Percentiles rank a stretch among this genome's conserved stretches.
phyloP scores from a whole-genome alignment of 2,113 vertebrate species.

The Drymodes brunneopygia region DNA sequence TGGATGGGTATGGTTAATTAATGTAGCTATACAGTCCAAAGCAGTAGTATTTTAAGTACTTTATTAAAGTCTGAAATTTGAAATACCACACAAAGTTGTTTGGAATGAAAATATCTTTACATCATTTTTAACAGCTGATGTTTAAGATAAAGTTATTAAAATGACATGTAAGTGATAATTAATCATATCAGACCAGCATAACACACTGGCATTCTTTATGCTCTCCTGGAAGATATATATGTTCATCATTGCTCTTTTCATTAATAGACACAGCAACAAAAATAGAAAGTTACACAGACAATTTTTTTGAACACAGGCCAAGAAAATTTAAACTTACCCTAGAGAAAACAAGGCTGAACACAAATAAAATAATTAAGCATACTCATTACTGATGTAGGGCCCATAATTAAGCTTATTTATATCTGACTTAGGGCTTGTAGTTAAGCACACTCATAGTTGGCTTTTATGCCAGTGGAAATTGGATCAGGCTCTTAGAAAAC shows the following conservation, averaged over 20 bases:
- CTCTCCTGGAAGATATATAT: neutral
- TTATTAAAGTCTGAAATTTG: neutral
- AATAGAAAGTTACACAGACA: neutral
- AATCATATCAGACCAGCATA: neutral
- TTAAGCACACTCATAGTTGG: neutral
- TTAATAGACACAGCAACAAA: neutral
- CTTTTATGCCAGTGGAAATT: neutral
- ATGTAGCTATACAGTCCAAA: neutral
- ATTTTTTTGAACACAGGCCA: neutral
- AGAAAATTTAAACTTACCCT: neutral
- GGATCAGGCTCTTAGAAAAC: neutral
- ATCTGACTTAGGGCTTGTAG: neutral
- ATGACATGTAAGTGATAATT: neutral
- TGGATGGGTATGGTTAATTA: neutral
- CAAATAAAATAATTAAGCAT: constrained; percentile 16
- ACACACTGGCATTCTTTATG: neutral
- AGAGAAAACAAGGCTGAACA: neutral
- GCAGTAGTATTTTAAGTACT: neutral
- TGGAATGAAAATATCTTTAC: neutral
- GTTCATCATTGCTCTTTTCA: neutral
- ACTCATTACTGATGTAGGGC: neutral
- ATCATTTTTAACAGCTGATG: neutral
- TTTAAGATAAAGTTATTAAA: constrained; percentile 16
- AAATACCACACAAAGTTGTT: neutral
- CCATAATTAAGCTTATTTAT: constrained; percentile 21